Evolutionary conservation across 2,888 invertebrate genomes (phyloP).

Genomic region (Macaria notata): DNA sequence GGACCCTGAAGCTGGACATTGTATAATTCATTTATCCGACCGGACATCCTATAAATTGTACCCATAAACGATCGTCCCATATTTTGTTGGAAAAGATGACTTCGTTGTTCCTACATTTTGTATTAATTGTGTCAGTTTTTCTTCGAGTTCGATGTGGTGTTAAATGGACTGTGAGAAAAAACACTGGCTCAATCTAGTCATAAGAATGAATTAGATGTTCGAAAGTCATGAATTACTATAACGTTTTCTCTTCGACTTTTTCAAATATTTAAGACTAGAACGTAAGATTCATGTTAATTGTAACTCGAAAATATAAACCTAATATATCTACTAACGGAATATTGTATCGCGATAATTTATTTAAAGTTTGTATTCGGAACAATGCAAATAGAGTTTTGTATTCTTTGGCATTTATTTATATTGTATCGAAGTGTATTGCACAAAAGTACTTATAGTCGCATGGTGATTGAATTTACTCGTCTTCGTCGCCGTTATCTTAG

Average conservation of each 20-base stretch:
- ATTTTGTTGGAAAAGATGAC: slow-evolving; percentile 56
- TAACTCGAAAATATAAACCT: slow-evolving; percentile 51
- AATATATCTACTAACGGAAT: slow-evolving; percentile 50
- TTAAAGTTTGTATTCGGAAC: slow-evolving; percentile 52
- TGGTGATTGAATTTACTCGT: slow-evolving; percentile 51
- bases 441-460: slow-evolving; percentile 76
- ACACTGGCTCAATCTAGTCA: slow-evolving; percentile 82
- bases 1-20: slow-evolving; percentile 53
- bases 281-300: slow-evolving; percentile 49
- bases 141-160: slow-evolving; percentile 58
- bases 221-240: slow-evolving; percentile 63
- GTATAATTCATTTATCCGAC: slow-evolving; percentile 23
- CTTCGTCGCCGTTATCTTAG: slow-evolving; percentile 47
- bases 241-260: slow-evolving; percentile 65
- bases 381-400: slow-evolving; percentile 59
- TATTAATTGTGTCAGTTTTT: slow-evolving; percentile 76
- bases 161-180: slow-evolving; percentile 60
- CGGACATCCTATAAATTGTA: slow-evolving; percentile 21
- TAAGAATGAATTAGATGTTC: slow-evolving; percentile 78
- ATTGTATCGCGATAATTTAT: slow-evolving; percentile 59
- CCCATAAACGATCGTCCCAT: slow-evolving; percentile 31
- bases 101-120: slow-evolving; percentile 75
- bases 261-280: slow-evolving; percentile 63
- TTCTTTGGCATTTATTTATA: slow-evolving; percentile 70
- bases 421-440: slow-evolving; percentile 61